Conservation (phyloP, 2,888 invertebrate genomes). For the Chironomus tentans region DNA sequence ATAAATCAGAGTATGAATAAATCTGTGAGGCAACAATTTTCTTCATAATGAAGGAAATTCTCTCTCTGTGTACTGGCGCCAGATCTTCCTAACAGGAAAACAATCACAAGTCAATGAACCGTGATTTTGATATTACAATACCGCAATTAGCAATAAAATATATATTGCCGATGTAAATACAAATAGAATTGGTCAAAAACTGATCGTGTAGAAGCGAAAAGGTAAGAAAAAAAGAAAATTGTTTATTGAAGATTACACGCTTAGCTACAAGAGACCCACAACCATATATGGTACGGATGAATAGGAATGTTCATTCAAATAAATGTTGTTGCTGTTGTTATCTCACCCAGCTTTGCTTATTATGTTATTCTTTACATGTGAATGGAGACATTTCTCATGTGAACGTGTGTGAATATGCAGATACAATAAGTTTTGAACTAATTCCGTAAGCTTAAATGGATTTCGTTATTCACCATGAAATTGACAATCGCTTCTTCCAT, state of each 20-base stretch:
- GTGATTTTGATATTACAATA: not conserved
- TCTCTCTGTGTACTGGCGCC: too few species aligned
- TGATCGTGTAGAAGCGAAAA: too few species aligned
- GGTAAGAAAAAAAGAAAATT: not conserved
- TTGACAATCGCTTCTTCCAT: not conserved
- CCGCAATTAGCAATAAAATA: not conserved
- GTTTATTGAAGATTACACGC: not conserved
- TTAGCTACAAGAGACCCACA: not conserved
- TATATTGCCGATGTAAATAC: too few species aligned
- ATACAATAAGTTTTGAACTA: not conserved
- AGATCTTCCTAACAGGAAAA: not conserved
- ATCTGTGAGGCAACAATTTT: too few species aligned
- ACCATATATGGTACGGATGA: conserved; percentile 5
- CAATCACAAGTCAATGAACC: not conserved
- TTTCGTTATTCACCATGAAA: not conserved
- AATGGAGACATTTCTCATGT: not conserved
- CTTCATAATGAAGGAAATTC: too few species aligned
- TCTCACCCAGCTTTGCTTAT: not conserved
- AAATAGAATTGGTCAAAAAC: too few species aligned
- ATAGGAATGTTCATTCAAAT: conserved; percentile 11
- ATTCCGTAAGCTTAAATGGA: not conserved
- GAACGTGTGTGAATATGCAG: not conserved
- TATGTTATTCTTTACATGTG: not conserved
- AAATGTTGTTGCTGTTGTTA: not conserved
- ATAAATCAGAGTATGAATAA: too few species aligned